Evolutionary conservation across 2,113 vertebrate species (phyloP).

Genomic region (Lophotis ruficrista): DNA sequence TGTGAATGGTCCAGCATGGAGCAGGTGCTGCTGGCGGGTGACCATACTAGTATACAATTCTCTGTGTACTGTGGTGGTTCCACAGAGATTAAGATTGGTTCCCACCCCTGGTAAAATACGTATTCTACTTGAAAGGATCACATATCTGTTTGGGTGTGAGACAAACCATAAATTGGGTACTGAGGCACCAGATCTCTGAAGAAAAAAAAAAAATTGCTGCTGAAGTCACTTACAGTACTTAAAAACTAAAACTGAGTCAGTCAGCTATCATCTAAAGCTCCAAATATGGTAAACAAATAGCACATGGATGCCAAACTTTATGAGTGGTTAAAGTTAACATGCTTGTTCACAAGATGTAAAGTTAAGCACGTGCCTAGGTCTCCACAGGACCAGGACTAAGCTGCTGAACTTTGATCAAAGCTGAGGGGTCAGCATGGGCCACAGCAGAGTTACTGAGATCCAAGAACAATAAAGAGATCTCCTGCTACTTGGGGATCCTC

Average conservation of each 20-base stretch:
- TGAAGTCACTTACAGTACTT: not conserved
- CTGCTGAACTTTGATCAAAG: not conserved
- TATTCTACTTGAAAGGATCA: not conserved
- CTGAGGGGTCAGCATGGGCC: not conserved
- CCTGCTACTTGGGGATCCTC: not conserved
- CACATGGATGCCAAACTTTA: not conserved
- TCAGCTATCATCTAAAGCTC: not conserved
- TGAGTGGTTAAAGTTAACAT: not conserved
- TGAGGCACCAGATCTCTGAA: not conserved
- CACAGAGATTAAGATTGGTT: not conserved
- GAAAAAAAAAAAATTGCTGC: not conserved
- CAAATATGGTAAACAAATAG: not conserved
- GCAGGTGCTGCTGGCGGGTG: not conserved
- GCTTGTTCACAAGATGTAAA: not conserved
- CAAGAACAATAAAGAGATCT: not conserved
- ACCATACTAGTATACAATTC: not conserved
- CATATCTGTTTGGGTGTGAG: not conserved
- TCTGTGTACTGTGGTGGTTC: not conserved
- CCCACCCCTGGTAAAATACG: not conserved
- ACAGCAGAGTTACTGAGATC: not conserved
- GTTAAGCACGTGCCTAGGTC: not conserved
- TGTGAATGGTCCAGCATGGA: not conserved
- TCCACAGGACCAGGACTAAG: not conserved
- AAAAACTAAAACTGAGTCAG: not conserved
- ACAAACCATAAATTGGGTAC: not conserved